Evolutionary conservation across 64 coral and sea anemone genomes (phyloP).

Genomic region (Astreopora myriophthalma): DNA sequence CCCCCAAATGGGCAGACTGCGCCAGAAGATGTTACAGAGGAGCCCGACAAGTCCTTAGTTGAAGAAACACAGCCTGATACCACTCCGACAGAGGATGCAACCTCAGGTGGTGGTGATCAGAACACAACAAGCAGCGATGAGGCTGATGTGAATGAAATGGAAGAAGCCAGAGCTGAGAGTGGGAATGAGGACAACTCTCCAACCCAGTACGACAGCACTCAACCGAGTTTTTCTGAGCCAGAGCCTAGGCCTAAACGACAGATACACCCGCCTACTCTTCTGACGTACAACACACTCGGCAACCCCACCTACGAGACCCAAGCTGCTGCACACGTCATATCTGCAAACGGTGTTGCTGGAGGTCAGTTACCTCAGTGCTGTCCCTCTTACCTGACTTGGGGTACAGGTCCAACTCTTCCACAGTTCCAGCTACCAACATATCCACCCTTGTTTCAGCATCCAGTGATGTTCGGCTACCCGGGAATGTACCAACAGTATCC

Average conservation of each 20-base stretch:
- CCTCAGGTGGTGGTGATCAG: neutral
- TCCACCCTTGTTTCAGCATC: slow-evolving; percentile 4
- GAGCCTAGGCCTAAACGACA: slow-evolving; percentile 3
- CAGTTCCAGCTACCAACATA: neutral
- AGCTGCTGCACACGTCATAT: neutral
- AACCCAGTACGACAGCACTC: neutral
- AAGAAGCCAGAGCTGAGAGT: neutral
- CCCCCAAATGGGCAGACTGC: neutral
- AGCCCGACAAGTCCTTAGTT: neutral
- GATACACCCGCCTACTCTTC: neutral
- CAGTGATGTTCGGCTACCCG: neutral
- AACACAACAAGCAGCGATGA: neutral
- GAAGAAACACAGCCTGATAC: neutral
- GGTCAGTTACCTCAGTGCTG: neutral
- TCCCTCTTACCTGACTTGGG: neutral
- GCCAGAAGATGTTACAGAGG: neutral
- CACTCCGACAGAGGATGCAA: neutral
- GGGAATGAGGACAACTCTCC: neutral
- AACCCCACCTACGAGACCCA: neutral
- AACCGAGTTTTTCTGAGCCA: neutral
- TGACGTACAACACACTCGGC: slow-evolving; percentile 27
- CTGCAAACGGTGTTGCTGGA: neutral
- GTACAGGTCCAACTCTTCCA: neutral
- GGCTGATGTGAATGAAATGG: neutral
- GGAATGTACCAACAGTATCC: neutral